Evolutionary conservation across 2,888 invertebrate species (phyloP).

Genomic region (Gibbula magus): DNA sequence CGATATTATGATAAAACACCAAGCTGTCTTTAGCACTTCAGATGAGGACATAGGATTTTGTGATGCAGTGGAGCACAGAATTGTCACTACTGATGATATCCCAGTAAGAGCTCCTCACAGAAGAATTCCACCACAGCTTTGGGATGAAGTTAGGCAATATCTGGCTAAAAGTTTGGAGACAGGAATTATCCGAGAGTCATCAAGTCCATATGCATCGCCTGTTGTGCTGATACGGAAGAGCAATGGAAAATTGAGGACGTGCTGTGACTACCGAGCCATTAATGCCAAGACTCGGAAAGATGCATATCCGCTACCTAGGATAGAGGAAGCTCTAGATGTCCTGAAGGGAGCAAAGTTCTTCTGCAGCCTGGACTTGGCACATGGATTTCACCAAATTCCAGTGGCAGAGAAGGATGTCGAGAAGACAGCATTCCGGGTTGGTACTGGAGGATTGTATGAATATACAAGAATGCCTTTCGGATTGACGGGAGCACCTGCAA

Average conservation of each 20-base stretch:
- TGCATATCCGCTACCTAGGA: too few species aligned
- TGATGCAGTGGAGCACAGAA: constrained; percentile 31
- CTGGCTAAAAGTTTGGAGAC: constrained; percentile 37
- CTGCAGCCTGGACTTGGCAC: constrained; percentile 31
- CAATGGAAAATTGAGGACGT: too few species aligned
- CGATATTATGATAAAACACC: too few species aligned
- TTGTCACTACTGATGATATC: constrained; percentile 31
- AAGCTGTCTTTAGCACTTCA: too few species aligned
- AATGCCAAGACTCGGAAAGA: constrained; percentile 43
- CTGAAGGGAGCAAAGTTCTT: constrained; percentile 37
- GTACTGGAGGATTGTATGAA: constrained; percentile 44
- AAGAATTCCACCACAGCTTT: too few species aligned
- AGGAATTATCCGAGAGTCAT: constrained; percentile 39
- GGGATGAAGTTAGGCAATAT: constrained; percentile 41
- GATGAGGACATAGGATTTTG: too few species aligned
- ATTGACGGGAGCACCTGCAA: constrained; percentile 34
- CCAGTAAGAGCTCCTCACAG: too few species aligned
- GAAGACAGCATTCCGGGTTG: constrained; percentile 50
- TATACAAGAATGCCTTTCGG: constrained; percentile 43
- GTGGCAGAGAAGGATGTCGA: constrained; percentile 43
- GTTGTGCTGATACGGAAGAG: too few species aligned
- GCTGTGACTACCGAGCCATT: constrained; percentile 51
- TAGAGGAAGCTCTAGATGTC: constrained; percentile 40
- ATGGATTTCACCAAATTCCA: too few species aligned
- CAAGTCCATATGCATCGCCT: too few species aligned